Conservation (phyloP, 1,140 invertebrate species). For the Pseudomyrmex flavicornis region DNA sequence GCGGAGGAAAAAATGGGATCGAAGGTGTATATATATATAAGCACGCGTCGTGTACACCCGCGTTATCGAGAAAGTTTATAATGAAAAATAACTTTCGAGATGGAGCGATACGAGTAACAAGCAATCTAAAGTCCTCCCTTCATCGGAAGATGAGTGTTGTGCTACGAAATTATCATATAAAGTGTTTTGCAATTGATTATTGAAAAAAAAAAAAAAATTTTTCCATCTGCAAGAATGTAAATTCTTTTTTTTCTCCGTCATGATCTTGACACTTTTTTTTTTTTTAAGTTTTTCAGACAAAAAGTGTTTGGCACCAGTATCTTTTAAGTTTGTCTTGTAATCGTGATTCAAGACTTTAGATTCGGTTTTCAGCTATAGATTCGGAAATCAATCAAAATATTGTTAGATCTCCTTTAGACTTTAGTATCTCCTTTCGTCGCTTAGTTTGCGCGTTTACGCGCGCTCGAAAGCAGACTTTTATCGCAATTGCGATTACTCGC, state of each 20-base stretch:
- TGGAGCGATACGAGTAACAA: background rate
- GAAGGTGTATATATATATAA: background rate
- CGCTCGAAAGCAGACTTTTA: background rate
- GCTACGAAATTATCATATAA: background rate
- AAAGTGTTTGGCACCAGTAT: too few relatives aligned
- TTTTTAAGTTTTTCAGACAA: too few relatives aligned
- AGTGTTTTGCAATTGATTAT: conserved; percentile 1
- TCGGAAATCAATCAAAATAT: too few relatives aligned
- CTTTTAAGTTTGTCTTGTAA: too few relatives aligned
- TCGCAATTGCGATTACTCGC: background rate
- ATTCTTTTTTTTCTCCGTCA: background rate
- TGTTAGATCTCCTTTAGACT: too few relatives aligned
- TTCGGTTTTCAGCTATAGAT: too few relatives aligned
- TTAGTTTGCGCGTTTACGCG: background rate
- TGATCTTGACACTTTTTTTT: background rate
- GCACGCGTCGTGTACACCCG: conserved; percentile 3
- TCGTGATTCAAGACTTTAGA: too few relatives aligned
- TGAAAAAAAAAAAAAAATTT: background rate
- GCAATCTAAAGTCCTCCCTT: background rate
- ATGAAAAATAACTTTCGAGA: conserved; percentile 31
- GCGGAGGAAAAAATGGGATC: conserved; percentile 5
- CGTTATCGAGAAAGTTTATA: conserved; percentile 42
- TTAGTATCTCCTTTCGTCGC: too few relatives aligned
- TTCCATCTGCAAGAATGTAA: background rate
- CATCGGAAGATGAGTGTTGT: background rate